Evolutionary conservation across 2,888 invertebrate genomes (phyloP), one percentile per base, ranked within the genome.

Genomic region (Temnothorax rugatulus): DNA sequence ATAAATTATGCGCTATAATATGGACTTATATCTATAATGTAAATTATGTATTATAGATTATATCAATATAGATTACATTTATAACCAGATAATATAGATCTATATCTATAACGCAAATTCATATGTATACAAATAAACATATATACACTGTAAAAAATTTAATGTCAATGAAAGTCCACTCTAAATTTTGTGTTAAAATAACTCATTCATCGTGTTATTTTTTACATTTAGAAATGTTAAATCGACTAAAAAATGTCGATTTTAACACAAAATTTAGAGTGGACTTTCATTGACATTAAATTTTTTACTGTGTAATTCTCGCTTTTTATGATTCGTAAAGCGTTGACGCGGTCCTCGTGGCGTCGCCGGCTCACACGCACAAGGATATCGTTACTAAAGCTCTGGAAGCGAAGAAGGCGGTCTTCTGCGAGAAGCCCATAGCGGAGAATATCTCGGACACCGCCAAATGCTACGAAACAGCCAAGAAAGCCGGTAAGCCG

Each of bases 351-450:
- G 95, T 96, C 0, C 92, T 97, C 77, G 95, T 96, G 29, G 95
- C 95, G 0, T 96, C 96, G 0, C 96, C 97, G 0, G 97, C 96
- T 0, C 95, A 93, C 92, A 95, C 96, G 0, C 97, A 97, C 91
- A 96, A 96, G 89, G 94, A 93, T 7, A 96, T 96, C 29, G 96
- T 96, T 0, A 95, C 95, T 0, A 95, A 95, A 83, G 95, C 96
- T 1, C 93, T 97, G 59, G 94, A 95, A 11, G 95, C 95, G 81
- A 95, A 96, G 86, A 97, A 97, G 91, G 96, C 96, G 29, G 96
- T 97, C 0, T 97, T 97, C 92, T 97, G 97, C 90, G 97, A 97
- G 93, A 97, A 97, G 91, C 97, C 97, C 0, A 96, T 97, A 13
- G 96, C 97, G 0, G 96, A 96, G 89, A 95, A 95, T 84, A 94